Evolutionary conservation across 2,797 vertebrate species (phyloP).

Genomic region (Bradypus variegatus): DNA sequence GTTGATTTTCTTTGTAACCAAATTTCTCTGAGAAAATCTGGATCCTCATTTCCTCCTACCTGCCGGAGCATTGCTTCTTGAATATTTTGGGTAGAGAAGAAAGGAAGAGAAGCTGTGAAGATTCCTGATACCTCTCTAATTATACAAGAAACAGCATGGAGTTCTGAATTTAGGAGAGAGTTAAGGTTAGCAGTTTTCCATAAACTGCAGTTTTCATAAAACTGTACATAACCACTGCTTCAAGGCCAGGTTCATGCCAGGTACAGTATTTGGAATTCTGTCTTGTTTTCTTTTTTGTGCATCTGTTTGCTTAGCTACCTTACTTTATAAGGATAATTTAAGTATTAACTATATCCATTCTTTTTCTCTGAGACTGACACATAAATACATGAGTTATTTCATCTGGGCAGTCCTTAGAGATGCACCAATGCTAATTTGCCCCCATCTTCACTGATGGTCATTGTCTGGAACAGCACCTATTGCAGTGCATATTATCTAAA

Average conservation of each 20-base stretch:
- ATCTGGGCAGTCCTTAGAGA: not conserved
- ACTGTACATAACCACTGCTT: not conserved
- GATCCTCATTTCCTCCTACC: not conserved
- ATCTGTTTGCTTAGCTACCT: not conserved
- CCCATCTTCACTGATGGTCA: not conserved
- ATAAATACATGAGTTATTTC: not conserved
- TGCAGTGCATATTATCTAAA: not conserved
- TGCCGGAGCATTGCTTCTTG: not conserved
- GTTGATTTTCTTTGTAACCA: slow-evolving; percentile 30
- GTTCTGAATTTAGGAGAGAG: slow-evolving; percentile 13
- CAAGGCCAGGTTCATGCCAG: not conserved
- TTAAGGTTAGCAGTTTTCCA: slow-evolving; percentile 32
- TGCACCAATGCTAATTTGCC: not conserved
- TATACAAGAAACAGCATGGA: not conserved
- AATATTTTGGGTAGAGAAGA: not conserved
- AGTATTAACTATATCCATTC: not conserved
- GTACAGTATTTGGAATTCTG: not conserved
- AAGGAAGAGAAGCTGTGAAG: slow-evolving; percentile 40
- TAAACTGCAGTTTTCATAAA: slow-evolving; percentile 8
- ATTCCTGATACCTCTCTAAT: slow-evolving; percentile 46
- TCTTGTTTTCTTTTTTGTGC: not conserved
- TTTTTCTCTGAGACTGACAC: not conserved
- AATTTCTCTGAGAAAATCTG: slow-evolving; percentile 9
- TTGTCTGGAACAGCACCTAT: not conserved
- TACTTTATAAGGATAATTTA: not conserved